phyloP scores from a whole-genome alignment of 2,888 invertebrate species.

The Orthonychiurus folsomi region DNA sequence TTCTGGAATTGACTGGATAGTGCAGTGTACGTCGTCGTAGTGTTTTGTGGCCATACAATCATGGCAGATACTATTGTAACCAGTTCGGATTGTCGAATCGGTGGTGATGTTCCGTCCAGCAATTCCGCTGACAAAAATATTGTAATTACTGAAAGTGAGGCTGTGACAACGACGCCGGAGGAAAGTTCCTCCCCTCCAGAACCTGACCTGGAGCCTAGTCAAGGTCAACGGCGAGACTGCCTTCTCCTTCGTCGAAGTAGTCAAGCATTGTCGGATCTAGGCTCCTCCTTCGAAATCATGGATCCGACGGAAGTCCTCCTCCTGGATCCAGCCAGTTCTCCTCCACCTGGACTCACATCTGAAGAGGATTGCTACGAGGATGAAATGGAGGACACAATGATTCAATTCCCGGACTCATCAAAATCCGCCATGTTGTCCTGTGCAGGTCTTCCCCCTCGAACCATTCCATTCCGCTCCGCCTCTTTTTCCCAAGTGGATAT shows the following conservation, averaged over 20 bases:
- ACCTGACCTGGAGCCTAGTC: neutral
- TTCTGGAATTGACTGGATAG: no score
- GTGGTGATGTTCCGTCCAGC: neutral
- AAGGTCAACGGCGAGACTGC: neutral
- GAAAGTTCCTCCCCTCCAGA: no score
- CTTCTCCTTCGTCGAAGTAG: neutral
- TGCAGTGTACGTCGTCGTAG: no score
- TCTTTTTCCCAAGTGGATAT: constrained; percentile 82
- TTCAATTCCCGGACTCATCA: constrained; percentile 3
- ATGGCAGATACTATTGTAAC: neutral
- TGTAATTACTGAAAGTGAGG: neutral
- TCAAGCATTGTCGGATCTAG: neutral
- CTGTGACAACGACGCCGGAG: no score
- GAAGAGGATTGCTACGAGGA: neutral
- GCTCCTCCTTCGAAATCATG: neutral
- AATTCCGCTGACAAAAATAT: neutral
- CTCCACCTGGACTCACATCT: neutral
- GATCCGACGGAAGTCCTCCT: neutral
- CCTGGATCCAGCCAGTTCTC: neutral
- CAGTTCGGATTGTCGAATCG: neutral
- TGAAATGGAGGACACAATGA: constrained; percentile 6
- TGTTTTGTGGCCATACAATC: no score
- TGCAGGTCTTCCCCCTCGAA: constrained; percentile 17
- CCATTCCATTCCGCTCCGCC: constrained; percentile 63
- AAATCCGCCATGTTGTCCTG: neutral